These are phyloP conservation scores for Andricus quercusramuli DNA, from an alignment of 2,888 invertebrate species.

Conservation along the genomic window DNA sequence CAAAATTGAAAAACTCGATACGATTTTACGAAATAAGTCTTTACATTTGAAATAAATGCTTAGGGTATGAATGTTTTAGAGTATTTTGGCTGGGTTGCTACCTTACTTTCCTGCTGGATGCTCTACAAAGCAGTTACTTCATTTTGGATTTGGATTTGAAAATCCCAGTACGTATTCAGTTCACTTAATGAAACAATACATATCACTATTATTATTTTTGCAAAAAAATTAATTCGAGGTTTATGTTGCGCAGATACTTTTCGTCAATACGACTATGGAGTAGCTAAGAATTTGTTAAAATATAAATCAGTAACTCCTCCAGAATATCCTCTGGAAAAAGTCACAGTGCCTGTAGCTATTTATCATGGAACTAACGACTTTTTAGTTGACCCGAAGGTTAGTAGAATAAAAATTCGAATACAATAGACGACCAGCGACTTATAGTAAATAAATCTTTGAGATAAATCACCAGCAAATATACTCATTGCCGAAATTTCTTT, in stretches of 20 bases:
- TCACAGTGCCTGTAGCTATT: neutral
- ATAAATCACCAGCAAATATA: too few species aligned
- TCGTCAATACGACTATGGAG: constrained; percentile 3
- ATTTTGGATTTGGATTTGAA: neutral
- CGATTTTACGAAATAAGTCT: too few species aligned
- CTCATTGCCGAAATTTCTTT: too few species aligned
- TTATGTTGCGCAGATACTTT: neutral
- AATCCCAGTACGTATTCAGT: neutral
- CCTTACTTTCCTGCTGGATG: neutral
- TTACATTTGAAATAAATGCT: too few species aligned
- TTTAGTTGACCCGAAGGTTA: neutral
- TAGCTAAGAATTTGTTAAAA: neutral
- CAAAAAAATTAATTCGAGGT: neutral
- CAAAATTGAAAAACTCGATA: too few species aligned
- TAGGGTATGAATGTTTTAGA: neutral
- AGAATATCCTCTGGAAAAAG: neutral
- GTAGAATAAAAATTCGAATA: neutral
- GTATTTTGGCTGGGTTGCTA: neutral
- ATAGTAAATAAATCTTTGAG: too few species aligned
- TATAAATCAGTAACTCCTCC: neutral
- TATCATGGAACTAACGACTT: neutral
- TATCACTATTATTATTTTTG: neutral
- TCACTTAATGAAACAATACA: neutral
- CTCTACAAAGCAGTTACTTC: neutral
- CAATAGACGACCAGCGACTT: too few species aligned